Conservation (phyloP, 2,888 invertebrate species). For the Laspeyria flexula region DNA sequence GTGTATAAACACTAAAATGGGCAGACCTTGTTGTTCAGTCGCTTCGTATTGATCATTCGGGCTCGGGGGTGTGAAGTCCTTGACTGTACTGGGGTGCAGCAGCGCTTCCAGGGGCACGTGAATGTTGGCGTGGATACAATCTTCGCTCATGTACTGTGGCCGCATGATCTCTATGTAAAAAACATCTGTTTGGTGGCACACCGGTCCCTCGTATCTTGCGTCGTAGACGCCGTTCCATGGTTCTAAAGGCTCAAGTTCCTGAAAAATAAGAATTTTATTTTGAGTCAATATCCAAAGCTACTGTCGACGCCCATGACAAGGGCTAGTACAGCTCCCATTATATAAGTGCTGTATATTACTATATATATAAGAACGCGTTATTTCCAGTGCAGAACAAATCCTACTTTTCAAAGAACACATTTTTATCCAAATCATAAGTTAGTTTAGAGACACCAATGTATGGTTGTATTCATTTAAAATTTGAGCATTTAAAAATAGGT, state of each 20-base stretch:
- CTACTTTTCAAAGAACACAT: no score
- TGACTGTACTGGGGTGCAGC: conserved; percentile 30
- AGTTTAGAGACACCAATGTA: no score
- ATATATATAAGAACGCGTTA: no score
- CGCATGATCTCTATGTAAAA: conserved; percentile 63
- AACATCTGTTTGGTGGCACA: conserved; percentile 87
- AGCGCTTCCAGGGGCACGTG: conserved; percentile 65
- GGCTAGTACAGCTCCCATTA: no score
- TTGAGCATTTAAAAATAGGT: no score
- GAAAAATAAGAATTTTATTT: conserved; percentile 36
- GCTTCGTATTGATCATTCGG: no score
- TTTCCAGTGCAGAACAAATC: no score
- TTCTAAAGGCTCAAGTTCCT: conserved; percentile 83
- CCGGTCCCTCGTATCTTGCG: conserved; percentile 85
- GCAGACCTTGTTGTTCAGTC: no score
- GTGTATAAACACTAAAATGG: conserved; percentile 75
- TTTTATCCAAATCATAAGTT: no score
- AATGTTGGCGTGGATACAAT: conserved; percentile 74
- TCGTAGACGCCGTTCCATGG: conserved; percentile 81
- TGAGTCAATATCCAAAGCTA: not conserved
- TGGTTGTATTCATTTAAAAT: no score
- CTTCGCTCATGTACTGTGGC: conserved; percentile 61
- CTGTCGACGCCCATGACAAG: no score
- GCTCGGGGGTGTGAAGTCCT: conserved; percentile 43
- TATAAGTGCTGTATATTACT: no score